phyloP scores from a whole-genome alignment of 2,113 vertebrate species.

The Amphiprion percula region DNA sequence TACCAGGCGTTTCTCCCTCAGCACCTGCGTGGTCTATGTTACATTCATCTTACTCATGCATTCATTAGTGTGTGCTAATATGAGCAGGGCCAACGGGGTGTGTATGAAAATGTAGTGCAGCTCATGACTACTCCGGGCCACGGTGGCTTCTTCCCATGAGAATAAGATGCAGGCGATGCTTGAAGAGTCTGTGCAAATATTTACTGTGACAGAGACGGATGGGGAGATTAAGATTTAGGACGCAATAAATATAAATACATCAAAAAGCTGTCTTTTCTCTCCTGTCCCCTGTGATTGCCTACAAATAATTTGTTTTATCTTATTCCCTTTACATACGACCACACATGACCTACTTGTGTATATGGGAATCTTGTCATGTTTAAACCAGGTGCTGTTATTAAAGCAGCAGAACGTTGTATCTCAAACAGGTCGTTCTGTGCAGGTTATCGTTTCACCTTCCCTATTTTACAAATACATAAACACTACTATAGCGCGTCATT shows the following conservation, averaged over 20 bases:
- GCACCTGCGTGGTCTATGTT: conserved; percentile 52
- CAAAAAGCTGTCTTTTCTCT: conserved; percentile 28
- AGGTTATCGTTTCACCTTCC: conserved; percentile 29
- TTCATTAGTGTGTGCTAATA: conserved; percentile 65
- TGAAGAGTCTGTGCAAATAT: conserved; percentile 51
- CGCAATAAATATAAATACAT: conserved; percentile 37
- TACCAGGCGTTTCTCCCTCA: conserved; percentile 23
- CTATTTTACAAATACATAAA: conserved; percentile 33
- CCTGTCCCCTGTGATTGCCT: conserved; percentile 14
- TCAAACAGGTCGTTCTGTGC: conserved; percentile 6
- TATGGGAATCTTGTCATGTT: conserved; percentile 7
- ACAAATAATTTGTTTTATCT: conserved; percentile 16
- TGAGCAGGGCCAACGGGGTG: conserved; percentile 44
- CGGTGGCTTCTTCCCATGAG: conserved; percentile 23
- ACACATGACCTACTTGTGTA: conserved; percentile 40
- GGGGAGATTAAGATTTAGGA: conserved; percentile 49
- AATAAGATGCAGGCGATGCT: conserved; percentile 20
- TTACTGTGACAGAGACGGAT: conserved; percentile 59
- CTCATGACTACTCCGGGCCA: conserved; percentile 27
- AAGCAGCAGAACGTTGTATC: not conserved
- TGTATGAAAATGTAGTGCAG: conserved; percentile 51
- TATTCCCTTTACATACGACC: conserved; percentile 9
- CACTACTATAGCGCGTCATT: conserved; percentile 22
- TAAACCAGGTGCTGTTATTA: conserved; percentile 8
- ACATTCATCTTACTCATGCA: conserved; percentile 48